Percentiles rank a stretch among this genome's conserved stretches.
phyloP scores from a whole-genome alignment of 2,888 invertebrate species.

The Chaitophorus viminalis region DNA sequence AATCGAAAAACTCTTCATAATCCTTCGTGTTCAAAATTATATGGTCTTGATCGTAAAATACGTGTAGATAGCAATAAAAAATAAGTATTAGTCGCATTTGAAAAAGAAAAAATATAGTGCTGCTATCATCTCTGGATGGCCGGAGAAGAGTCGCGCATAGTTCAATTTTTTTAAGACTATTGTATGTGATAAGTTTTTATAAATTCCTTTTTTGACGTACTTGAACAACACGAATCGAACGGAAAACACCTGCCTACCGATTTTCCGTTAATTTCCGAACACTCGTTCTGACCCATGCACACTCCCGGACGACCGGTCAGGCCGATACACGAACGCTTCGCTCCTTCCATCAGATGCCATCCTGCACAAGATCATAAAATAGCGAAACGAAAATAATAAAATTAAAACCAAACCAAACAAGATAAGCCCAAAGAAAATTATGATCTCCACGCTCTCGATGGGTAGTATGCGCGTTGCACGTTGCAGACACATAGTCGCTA shows the following conservation, averaged over 20 bases:
- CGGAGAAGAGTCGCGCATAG: too few species aligned
- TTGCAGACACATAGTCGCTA: too few species aligned
- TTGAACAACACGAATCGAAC: slow-evolving; percentile 50
- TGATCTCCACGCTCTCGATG: too few species aligned
- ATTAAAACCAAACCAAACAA: background rate
- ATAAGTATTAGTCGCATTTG: background rate
- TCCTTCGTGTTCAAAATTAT: background rate
- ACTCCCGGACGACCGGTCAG: slow-evolving; percentile 27
- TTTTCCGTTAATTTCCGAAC: slow-evolving; percentile 36
- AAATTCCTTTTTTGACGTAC: background rate
- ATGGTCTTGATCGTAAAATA: background rate
- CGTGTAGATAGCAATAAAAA: background rate
- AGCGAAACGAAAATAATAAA: background rate
- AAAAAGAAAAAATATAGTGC: background rate
- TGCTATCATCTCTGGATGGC: too few species aligned
- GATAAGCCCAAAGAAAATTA: background rate
- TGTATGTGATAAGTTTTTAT: background rate
- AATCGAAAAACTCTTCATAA: too few species aligned
- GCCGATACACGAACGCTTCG: slow-evolving; percentile 41
- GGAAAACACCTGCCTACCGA: slow-evolving; percentile 57
- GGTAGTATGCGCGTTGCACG: too few species aligned
- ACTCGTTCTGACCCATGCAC: slow-evolving; percentile 28
- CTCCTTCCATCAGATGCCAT: slow-evolving; percentile 37
- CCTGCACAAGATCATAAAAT: background rate
- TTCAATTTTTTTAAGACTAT: too few species aligned